phyloP scores from a whole-genome alignment of 2,797 vertebrate genomes.

The Apodemus agrarius region DNA sequence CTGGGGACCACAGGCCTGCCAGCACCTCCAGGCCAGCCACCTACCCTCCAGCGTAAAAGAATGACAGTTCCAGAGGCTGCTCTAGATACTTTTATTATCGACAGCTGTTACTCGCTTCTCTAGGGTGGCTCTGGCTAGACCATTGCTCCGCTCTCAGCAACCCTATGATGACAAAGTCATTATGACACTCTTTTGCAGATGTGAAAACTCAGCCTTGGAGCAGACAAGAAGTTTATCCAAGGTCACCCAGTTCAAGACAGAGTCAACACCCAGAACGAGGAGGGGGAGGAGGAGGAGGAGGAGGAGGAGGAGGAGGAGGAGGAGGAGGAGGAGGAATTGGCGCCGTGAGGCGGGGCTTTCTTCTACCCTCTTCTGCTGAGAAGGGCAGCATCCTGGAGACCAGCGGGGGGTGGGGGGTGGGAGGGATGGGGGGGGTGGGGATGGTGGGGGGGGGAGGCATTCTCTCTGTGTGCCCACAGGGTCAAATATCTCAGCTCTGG shows the following conservation, averaged over 20 bases:
- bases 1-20: background rate
- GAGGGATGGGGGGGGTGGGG: too few relatives aligned
- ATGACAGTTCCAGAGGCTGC: too few relatives aligned
- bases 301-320: too few relatives aligned
- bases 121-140: background rate
- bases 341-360: fast-evolving
- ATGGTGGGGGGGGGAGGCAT: fast-evolving
- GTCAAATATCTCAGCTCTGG: background rate
- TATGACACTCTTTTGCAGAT: background rate
- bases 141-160: background rate
- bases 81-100: background rate
- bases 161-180: background rate
- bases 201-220: background rate
- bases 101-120: background rate
- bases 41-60: background rate
- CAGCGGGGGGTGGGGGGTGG: too few relatives aligned
- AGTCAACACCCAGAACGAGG: background rate
- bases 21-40: background rate
- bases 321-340: too few relatives aligned
- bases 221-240: background rate
- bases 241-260: background rate
- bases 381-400: background rate
- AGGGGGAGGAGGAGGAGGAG: too few relatives aligned
- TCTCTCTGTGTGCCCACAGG: background rate
- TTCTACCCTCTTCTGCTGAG: background rate